Evolutionary conservation across 2,113 vertebrate genomes (phyloP), one percentile per base, ranked within the genome.

Genomic region (Mystacornis crossleyi): DNA sequence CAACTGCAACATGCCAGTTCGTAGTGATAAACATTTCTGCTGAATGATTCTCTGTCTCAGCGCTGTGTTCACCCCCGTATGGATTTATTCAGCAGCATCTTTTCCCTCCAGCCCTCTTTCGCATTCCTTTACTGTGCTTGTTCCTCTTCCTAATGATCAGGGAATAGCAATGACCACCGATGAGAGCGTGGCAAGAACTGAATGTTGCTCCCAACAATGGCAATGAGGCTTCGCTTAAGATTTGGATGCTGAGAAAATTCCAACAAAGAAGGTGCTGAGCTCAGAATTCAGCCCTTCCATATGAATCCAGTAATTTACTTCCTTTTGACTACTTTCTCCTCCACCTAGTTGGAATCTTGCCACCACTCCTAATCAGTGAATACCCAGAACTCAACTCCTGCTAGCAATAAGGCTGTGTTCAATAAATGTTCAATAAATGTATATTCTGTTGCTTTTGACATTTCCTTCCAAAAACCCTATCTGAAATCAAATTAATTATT

Each of bases 11-110:
- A 58, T 69, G 89, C 86, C 85, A 81, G 82, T 85, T 64, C 54
- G 53, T 58, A 60, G 64, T 38, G 74, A 74, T 67, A 58, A 94
- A 93, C 73, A 47, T 43, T 82, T 43, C 80, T 71, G 29, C 86
- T 82, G 54, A 95, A 61, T 31, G 70, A 78, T 80, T 55, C 8
- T 96, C 71, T 74, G 65, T 85, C 77, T 90, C 73, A 78, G 71
- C 31, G 6, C 81, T 75, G 79, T 79, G 50, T 83, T 97, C 86
- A 73, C 24, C 55, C 53, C 6, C 1, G 48, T 85, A 81, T 67
- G 73, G 81, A 93, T 73, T 97, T 66, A 64, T 95, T 94, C 74
- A 93, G 79, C 79, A 90, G 42, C 60, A 93, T 87, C 86, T 88
- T 90, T 97, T 89, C 78, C 77, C 67, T 87, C 48, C 74, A 70